Evolutionary conservation across 2,797 vertebrate species (phyloP).

Genomic region (Alca torda): DNA sequence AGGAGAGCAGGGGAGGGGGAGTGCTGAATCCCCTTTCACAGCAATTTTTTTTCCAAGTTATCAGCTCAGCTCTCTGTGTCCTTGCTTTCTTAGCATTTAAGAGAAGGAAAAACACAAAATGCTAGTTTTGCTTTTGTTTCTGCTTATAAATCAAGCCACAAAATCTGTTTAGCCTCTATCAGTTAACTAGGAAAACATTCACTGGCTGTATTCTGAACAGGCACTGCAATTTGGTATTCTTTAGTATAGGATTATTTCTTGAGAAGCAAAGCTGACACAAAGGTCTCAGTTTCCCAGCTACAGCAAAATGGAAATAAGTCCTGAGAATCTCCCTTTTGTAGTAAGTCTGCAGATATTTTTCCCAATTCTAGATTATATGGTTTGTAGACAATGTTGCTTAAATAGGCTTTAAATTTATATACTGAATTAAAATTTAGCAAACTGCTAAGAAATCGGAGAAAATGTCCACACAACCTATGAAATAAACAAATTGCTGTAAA

Average conservation of each 20-base stretch:
- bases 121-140: background rate
- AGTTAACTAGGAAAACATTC: background rate
- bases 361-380: background rate
- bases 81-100: background rate
- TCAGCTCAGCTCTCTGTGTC: background rate
- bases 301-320: background rate
- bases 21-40: background rate
- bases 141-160: background rate
- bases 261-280: background rate
- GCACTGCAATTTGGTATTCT: background rate
- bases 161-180: background rate
- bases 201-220: background rate
- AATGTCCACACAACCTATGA: background rate
- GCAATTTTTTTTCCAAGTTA: background rate
- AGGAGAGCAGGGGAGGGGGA: background rate
- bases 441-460: background rate
- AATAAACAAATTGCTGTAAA: background rate
- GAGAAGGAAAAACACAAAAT: background rate
- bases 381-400: background rate
- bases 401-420: background rate
- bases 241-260: background rate
- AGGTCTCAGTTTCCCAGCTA: background rate
- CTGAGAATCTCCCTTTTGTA: background rate
- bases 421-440: background rate
- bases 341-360: background rate